Percentiles rank a stretch among this genome's conserved stretches.
These are phyloP conservation scores for Luperina testacea DNA, from an alignment of 2,888 invertebrate genomes.

Conservation along the genomic window DNA sequence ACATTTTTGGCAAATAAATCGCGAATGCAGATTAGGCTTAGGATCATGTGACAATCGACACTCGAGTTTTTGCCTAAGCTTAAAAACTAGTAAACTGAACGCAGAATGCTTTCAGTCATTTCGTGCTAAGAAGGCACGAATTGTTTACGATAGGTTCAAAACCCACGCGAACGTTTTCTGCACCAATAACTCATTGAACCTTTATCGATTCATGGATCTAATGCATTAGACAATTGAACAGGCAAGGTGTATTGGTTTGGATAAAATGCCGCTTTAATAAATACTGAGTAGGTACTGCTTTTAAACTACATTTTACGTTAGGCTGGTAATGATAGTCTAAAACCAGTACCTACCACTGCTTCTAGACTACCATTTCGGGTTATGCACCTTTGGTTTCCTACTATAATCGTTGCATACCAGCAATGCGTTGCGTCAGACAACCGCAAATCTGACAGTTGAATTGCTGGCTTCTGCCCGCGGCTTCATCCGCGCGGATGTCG, in stretches of 20 bases:
- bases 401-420: neutral
- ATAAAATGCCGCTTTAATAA: constrained; percentile 21
- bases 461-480: neutral
- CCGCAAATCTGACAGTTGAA: neutral
- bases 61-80: neutral
- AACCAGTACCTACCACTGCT: neutral
- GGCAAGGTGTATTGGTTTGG: constrained; percentile 29
- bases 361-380: neutral
- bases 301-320: neutral
- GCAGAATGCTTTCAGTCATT: neutral
- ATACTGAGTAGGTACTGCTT: neutral
- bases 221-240: constrained; percentile 42
- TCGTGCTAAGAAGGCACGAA: neutral
- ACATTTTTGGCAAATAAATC: too few species aligned
- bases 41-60: neutral
- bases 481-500: neutral
- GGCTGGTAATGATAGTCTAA: neutral
- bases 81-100: neutral
- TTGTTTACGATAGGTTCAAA: neutral
- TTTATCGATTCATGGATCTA: constrained; percentile 51
- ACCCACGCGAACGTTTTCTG: constrained; percentile 25
- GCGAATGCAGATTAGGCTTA: neutral
- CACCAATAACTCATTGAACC: constrained; percentile 28
- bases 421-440: neutral
- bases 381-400: constrained; percentile 9